phyloP scores from a whole-genome alignment of 2,113 vertebrate species.

The Ailuropoda melanoleuca region DNA sequence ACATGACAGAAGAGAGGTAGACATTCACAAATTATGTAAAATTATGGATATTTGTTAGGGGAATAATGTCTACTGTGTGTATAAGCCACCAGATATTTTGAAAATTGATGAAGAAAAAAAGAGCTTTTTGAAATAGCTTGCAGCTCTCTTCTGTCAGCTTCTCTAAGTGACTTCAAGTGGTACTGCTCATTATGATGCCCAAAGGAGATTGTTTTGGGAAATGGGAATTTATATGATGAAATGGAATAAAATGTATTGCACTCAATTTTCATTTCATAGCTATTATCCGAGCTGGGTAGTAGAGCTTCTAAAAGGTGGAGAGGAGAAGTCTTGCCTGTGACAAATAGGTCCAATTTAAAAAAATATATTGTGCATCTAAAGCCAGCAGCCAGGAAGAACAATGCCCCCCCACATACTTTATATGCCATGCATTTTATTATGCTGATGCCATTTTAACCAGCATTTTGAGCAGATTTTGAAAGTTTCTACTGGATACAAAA shows the following conservation, averaged over 20 bases:
- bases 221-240: not conserved
- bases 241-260: not conserved
- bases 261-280: not conserved
- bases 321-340: no score
- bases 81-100: not conserved
- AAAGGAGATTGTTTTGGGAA: not conserved
- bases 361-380: not conserved
- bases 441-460: not conserved
- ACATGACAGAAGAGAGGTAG: not conserved
- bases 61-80: no score
- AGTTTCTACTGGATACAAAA: not conserved
- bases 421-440: fast-evolving
- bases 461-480: not conserved
- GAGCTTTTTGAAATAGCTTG: not conserved
- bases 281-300: no score
- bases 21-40: not conserved
- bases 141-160: not conserved
- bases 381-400: not conserved
- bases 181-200: not conserved
- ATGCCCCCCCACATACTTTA: fast-evolving
- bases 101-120: not conserved
- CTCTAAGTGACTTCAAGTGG: not conserved
- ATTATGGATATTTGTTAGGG: not conserved
- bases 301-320: not conserved
- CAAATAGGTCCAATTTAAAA: not conserved